A percentile compares a stretch with the other conserved stretches of the same genome.
Conservation (phyloP, 2,888 invertebrate genomes). For the Cotesia congregata region DNA sequence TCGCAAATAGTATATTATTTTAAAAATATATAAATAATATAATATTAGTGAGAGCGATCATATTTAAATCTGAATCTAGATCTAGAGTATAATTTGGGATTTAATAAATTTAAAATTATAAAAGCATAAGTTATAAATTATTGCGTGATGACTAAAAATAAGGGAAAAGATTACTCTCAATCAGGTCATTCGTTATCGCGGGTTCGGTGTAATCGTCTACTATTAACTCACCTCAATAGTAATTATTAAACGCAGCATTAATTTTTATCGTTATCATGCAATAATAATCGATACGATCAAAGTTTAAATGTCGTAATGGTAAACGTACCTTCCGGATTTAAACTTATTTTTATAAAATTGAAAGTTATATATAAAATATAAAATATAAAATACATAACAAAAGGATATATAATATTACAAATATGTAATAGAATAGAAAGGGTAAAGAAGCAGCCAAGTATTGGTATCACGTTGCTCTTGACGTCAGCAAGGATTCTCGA, state of each 20-base stretch:
- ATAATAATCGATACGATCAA: constrained; percentile 31
- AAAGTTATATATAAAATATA: neutral
- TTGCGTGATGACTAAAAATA: constrained; percentile 47
- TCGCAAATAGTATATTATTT: no score
- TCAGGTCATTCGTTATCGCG: constrained; percentile 45
- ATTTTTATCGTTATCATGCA: constrained; percentile 29
- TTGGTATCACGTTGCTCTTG: constrained; percentile 11
- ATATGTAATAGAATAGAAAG: neutral
- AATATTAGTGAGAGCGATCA: no score
- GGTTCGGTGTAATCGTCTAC: constrained; percentile 32
- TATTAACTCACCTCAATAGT: constrained; percentile 41
- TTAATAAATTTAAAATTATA: neutral
- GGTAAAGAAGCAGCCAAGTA: neutral
- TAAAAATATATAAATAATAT: no score
- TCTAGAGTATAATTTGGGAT: neutral
- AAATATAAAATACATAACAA: neutral
- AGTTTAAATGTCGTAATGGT: constrained; percentile 27
- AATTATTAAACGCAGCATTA: constrained; percentile 37
- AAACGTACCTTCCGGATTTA: constrained; percentile 43
- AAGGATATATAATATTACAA: neutral
- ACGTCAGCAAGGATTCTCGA: neutral
- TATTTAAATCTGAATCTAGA: no score
- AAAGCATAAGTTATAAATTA: neutral
- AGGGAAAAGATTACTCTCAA: constrained; percentile 35
- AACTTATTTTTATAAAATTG: neutral